These are phyloP conservation scores for Dicrurus megarhynchus DNA, from an alignment of 2,113 vertebrate species.

Conservation along the genomic window DNA sequence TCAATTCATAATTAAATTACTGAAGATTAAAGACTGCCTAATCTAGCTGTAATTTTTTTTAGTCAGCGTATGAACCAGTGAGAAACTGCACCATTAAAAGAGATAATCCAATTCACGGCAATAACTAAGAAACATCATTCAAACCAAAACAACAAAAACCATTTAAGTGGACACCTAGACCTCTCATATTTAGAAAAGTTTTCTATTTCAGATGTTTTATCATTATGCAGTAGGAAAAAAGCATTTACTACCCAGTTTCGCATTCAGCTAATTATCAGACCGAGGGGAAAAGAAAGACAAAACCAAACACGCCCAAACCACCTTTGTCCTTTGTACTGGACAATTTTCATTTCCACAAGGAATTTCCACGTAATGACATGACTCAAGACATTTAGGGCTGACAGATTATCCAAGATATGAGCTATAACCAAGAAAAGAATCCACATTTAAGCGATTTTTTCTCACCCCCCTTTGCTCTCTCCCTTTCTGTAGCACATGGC, in stretches of 20 bases:
- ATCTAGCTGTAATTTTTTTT: background rate
- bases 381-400: background rate
- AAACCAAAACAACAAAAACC: background rate
- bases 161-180: background rate
- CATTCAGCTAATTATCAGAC: background rate
- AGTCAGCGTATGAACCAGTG: background rate
- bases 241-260: background rate
- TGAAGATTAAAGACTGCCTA: background rate
- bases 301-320: background rate
- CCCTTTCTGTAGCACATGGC: background rate
- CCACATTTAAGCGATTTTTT: background rate
- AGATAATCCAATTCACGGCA: background rate
- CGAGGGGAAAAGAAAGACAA: background rate
- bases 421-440: background rate
- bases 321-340: background rate
- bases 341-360: background rate
- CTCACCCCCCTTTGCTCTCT: background rate
- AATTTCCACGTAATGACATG: background rate
- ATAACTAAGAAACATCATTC: background rate
- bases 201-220: background rate
- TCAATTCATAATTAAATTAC: conserved; percentile 17
- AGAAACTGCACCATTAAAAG: background rate
- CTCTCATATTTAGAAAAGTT: background rate
- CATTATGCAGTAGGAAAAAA: background rate
- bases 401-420: background rate